Evolutionary conservation across 2,888 invertebrate species (phyloP), one percentile per base, ranked within the genome.

Genomic region (Liopterus haemorrhoidalis): DNA sequence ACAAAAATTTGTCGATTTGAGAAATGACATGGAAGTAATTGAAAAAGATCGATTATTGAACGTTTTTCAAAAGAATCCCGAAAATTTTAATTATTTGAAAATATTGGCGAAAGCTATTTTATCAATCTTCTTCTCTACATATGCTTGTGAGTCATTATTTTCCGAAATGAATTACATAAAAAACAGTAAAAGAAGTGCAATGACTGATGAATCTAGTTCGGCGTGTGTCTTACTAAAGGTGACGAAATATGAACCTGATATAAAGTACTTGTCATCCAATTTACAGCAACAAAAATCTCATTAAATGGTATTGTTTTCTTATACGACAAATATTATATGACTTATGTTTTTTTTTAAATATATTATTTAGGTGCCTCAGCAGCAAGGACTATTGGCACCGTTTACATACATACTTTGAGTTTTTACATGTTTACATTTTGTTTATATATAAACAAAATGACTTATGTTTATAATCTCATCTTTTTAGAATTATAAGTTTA

Each of bases 191-290:
- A 47, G 49, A 53, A 53, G 50, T 44, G 41, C 40, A 46, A 49
- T 51, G 49, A 36, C 49, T 48, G 50, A 49, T 53, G 49, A 53
- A 30, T 51, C 46, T 42, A 54, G 50, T 52, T 51, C 48, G 49
- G 51, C 52, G 35, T 49, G 46, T 33, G 46, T 49, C 49, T 25
- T 50, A 44, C 37, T 46, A 41, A 48, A 51, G 41, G 48, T 49
- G 42, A 48, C 45, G 45, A 22, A 16, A 19, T 32, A 52, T 37
- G 33, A 52, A 11, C 48, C 46, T 48, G 42, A 52, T 22, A 48
- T 50, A 45, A 31, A 22, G 37, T 37, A 50, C 41, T 50, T 50
- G 46, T 28, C 41, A 50, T 50, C 46, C 40, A 49, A 50, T 24
- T 22, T 49, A 43, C 48, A 48, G 32, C 46, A 50, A 39, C 48